These are phyloP conservation scores for Drosophila repleta DNA, from an alignment of 1,140 invertebrate genomes.

Conservation along the genomic window DNA sequence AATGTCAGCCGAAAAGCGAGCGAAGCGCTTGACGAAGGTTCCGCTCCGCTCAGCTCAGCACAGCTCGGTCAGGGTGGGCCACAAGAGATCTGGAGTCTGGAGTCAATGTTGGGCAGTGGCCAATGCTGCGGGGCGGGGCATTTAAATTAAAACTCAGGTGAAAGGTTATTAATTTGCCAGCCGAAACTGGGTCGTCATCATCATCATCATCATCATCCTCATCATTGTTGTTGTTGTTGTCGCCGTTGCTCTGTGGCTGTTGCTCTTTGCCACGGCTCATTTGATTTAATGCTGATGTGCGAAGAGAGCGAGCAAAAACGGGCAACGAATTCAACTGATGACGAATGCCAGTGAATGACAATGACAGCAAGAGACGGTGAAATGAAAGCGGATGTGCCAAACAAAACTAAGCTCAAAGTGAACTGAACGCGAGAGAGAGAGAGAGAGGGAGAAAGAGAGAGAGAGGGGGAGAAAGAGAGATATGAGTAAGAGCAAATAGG, in stretches of 20 bases:
- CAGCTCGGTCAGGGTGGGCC: slow-evolving; percentile 36
- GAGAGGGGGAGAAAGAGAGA: background rate
- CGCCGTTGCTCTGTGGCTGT: slow-evolving; percentile 7
- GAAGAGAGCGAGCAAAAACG: slow-evolving; percentile 32
- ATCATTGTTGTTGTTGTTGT: slow-evolving; percentile 28
- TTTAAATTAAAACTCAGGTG: slow-evolving; percentile 80
- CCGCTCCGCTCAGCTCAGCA: background rate
- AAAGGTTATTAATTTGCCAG: slow-evolving; percentile 80
- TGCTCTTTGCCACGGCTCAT: slow-evolving; percentile 53
- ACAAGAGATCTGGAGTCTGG: too few species aligned
- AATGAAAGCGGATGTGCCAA: slow-evolving; percentile 35
- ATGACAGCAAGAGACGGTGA: slow-evolving; percentile 37
- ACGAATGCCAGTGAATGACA: slow-evolving; percentile 30
- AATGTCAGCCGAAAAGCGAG: slow-evolving; percentile 63
- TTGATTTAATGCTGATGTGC: slow-evolving; percentile 68
- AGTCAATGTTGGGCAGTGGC: background rate
- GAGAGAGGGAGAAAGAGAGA: background rate
- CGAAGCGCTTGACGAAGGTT: slow-evolving; percentile 68
- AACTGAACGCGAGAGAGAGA: too few species aligned
- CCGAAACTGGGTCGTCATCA: slow-evolving; percentile 65
- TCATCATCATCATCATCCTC: slow-evolving; percentile 47
- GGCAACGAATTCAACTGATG: slow-evolving; percentile 37
- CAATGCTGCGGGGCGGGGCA: slow-evolving; percentile 60
- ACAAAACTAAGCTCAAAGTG: slow-evolving; percentile 15
- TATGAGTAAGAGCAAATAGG: too few species aligned